Evolutionary conservation across 2,888 invertebrate genomes (phyloP), one percentile per base, ranked within the genome.

Genomic region (Drosophila formosana): DNA sequence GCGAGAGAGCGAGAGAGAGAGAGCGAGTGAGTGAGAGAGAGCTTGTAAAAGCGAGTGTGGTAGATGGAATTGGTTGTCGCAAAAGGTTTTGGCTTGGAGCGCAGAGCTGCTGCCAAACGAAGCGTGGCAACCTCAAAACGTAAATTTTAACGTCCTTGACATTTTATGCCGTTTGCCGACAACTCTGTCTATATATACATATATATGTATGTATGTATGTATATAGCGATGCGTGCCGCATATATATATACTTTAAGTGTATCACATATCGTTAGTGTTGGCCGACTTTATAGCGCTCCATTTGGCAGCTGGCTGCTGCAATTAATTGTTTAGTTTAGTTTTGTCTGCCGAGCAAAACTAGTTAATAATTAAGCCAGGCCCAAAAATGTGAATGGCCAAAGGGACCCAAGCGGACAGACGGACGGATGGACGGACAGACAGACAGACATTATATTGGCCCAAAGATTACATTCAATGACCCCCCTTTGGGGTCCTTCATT

Each of bases 91-190:
- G 66, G 75, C 75, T 74, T 47, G 39, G 55, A 69, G 51, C 18
- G 18, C 18, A 18, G 18, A 18, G 2, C 18, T 18, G 18, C 18
- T 18, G 72, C 72, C 69, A 80, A 80, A 74, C 74, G 72, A 71
- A 71, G 71, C 74, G 65, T 74, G 69, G 65, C 64, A 78, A 74
- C 69, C 73, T 72, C 76, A 82, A 79, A 79, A 77, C 80, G 77
- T 77, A 81, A 79, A 82, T 79, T 79, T 80, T 66, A 80, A 75
- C 72, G 81, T 82, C 83, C 81, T 82, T 82, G 81, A 82, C 81
- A 82, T 82, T 82, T 81, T 80, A 71, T 75, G 67, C 65, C 80
- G 70, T 80, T 78, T 78, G 77, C 66, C 77, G 66, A 18, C 32
- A 41, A 56, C 32, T 45, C 55, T 25, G 32, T 45, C 55, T 34